Evolutionary conservation across 2,113 vertebrate species (phyloP).

Genomic region (Cinclus mexicanus): DNA sequence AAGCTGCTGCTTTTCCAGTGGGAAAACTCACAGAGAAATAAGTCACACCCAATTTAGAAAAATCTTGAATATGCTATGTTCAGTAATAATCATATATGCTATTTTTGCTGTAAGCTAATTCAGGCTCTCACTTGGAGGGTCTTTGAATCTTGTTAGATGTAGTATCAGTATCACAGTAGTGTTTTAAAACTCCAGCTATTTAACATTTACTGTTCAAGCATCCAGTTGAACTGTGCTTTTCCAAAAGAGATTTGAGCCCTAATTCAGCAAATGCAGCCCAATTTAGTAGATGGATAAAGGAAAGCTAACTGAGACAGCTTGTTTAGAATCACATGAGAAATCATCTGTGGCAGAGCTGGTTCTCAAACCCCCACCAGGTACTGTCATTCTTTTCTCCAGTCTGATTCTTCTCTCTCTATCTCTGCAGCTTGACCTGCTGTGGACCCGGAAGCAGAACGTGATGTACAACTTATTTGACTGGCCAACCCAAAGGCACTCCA

Average conservation of each 20-base stretch:
- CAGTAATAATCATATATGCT: neutral
- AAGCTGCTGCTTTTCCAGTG: neutral
- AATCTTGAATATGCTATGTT: neutral
- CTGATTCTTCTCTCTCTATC: neutral
- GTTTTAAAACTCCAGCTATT: neutral
- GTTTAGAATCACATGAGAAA: neutral
- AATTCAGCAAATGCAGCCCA: neutral
- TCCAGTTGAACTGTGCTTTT: neutral
- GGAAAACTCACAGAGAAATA: neutral
- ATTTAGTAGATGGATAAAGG: neutral
- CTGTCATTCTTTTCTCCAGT: neutral
- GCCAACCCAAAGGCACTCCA: constrained; percentile 88
- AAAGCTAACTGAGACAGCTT: neutral
- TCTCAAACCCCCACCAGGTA: neutral
- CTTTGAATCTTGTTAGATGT: neutral
- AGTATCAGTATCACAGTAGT: neutral
- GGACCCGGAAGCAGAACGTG: constrained; percentile 95
- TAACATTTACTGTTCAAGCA: neutral
- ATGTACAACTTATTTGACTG: constrained; percentile 98
- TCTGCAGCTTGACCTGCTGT: constrained; percentile 90
- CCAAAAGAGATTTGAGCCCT: neutral
- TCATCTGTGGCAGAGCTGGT: neutral
- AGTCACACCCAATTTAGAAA: neutral
- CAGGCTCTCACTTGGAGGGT: neutral
- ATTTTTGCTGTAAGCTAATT: neutral